Evolutionary conservation across 1,140 invertebrate species (phyloP), one percentile per base, ranked within the genome.

Genomic region (Sipha flava): DNA sequence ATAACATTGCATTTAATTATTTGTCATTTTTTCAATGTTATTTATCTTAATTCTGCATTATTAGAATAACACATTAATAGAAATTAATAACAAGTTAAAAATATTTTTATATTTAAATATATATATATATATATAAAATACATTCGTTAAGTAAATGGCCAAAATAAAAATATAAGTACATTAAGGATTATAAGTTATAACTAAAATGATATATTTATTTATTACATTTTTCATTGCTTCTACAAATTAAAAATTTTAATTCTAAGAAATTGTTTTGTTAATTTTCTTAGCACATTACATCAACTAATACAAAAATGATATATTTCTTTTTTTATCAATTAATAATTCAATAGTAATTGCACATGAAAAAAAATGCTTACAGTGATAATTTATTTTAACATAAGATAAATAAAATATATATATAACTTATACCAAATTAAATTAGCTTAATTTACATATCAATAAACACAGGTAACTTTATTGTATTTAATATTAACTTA

Each of bases 131-230:
- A 57, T 57, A 18, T 45, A 7, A 18, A 37, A 45, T 70, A 70
- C 45, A 70, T 70, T 70, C 45, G 21, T 70, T 45, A 70, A 26
- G 64, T 68, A 43, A 43, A 68, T 68, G 34, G 66, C 66, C 40
- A 70, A 70, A 70, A n/a, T 29, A 26, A 70, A 70, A 26, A 45
- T 29, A 70, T 45, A 70, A 70, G 66, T 70, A 70, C 66, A 70
- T 45, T 62, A 3, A 64, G 18, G 34, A 34, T 34, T 21, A 64
- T 64, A 34, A 21, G n/a, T 64, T n/a, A n/a, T n/a, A n/a, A 47
- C 45, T 47, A 64, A 34, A 64, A 64, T 34, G 34, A 1, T 12
- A 12, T 37, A 34, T 3, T 3, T 37, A 37, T 62, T 29, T n/a
- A n/a, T n/a, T n/a, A n/a, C n/a, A n/a, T 18, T 31, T 62, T 62